phyloP scores from a whole-genome alignment of 2,113 vertebrate genomes.

The Dicrurus megarhynchus region DNA sequence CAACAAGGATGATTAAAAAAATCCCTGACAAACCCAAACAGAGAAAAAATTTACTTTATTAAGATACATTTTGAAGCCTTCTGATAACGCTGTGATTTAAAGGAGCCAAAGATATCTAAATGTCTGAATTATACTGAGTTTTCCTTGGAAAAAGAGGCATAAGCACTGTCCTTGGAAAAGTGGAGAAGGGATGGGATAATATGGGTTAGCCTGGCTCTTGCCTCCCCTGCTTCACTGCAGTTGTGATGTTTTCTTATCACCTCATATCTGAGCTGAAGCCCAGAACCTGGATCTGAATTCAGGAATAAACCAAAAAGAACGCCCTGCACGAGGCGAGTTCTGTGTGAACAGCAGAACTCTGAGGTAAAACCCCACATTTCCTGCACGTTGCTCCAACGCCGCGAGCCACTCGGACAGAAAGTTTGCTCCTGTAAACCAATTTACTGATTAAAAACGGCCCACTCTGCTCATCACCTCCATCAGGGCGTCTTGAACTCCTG shows the following conservation, averaged over 20 bases:
- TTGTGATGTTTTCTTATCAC: background rate
- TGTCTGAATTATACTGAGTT: background rate
- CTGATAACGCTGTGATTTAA: background rate
- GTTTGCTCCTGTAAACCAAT: constrained; percentile 1
- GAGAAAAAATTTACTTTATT: background rate
- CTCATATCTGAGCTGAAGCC: background rate
- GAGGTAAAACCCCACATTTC: background rate
- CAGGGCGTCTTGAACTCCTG: background rate
- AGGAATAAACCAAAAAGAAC: background rate
- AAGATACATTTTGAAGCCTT: background rate
- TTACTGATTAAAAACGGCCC: background rate
- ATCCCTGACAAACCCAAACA: background rate
- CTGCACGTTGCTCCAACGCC: background rate
- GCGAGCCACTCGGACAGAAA: constrained; percentile 17
- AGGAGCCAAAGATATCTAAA: background rate
- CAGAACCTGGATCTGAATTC: background rate
- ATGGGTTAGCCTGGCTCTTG: background rate
- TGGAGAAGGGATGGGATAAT: background rate
- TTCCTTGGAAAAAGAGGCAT: background rate
- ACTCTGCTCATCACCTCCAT: background rate
- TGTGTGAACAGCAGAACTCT: background rate
- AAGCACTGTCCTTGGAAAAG: background rate
- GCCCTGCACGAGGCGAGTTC: background rate
- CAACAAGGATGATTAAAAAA: background rate
- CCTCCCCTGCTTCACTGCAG: background rate